Evolutionary conservation across 2,113 vertebrate species (phyloP).

Genomic region (Tor tambroides): DNA sequence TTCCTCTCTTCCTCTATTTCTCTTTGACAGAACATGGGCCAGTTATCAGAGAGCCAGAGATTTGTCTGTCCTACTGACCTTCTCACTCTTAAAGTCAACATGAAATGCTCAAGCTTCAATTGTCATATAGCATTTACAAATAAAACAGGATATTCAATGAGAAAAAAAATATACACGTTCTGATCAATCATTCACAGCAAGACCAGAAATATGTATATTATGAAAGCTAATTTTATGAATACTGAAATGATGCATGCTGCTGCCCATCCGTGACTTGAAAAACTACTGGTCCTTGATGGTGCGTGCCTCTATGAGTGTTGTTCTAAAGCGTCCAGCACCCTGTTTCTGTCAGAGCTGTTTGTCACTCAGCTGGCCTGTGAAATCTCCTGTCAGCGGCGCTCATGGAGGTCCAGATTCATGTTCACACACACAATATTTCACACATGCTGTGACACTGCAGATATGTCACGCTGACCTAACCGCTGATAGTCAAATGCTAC

Average conservation of each 20-base stretch:
- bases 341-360: neutral
- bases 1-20: conserved; percentile 14
- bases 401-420: conserved; percentile 12
- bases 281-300: neutral
- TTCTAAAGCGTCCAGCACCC: too few species aligned
- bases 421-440: conserved; percentile 21
- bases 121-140: conserved; percentile 29
- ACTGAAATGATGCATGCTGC: neutral
- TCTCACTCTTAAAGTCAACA: conserved; percentile 75
- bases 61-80: conserved; percentile 69
- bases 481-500: neutral
- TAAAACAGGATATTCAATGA: neutral
- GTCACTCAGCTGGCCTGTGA: neutral
- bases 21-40: conserved; percentile 52
- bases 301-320: conserved; percentile 18
- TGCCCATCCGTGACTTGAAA: neutral
- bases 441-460: neutral
- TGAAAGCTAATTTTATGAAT: neutral
- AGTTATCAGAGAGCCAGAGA: conserved; percentile 54
- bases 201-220: neutral
- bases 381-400: neutral
- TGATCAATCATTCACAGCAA: neutral
- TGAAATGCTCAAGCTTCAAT: conserved; percentile 49
- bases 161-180: neutral
- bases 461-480: neutral